Evolutionary conservation across 2,888 invertebrate species (phyloP).

Genomic region (Nezara viridula): DNA sequence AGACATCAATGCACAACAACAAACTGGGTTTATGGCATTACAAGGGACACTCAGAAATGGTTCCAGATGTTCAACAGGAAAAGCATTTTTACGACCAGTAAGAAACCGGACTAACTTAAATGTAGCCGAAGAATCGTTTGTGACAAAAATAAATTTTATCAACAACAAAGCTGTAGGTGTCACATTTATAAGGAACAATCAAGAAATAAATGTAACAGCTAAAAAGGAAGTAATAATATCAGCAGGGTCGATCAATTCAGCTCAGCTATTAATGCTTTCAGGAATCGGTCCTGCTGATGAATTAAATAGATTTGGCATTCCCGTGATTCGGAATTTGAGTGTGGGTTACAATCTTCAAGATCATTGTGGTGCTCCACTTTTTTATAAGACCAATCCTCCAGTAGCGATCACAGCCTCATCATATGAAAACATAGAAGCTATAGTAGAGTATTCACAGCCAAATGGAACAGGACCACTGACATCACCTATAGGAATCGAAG

Average conservation of each 20-base stretch:
- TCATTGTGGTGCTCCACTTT: constrained; percentile 63
- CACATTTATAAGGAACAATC: constrained; percentile 66
- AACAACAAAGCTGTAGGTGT: constrained; percentile 67
- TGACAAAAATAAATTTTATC: constrained; percentile 65
- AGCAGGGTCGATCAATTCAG: constrained; percentile 72
- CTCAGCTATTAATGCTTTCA: constrained; percentile 72
- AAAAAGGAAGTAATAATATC: constrained; percentile 71
- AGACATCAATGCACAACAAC: constrained; percentile 62
- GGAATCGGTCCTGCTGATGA: constrained; percentile 68
- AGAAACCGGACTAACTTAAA: constrained; percentile 68
- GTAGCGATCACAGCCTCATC: constrained; percentile 43
- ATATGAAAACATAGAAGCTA: constrained; percentile 56
- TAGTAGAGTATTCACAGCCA: constrained; percentile 57
- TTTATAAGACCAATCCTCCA: constrained; percentile 54
- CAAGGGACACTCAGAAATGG: constrained; percentile 58
- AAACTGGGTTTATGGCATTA: constrained; percentile 58
- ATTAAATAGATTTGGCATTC: constrained; percentile 66
- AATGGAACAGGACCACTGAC: constrained; percentile 53
- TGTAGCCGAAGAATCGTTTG: constrained; percentile 67
- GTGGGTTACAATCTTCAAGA: constrained; percentile 69
- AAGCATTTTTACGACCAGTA: constrained; percentile 66
- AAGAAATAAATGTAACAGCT: constrained; percentile 67
- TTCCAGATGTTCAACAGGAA: constrained; percentile 60
- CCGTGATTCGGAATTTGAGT: constrained; percentile 68
- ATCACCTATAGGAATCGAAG: constrained; percentile 57